These are phyloP conservation scores for Saxidomus purpurata DNA, from an alignment of 1,140 invertebrate species.

Conservation along the genomic window DNA sequence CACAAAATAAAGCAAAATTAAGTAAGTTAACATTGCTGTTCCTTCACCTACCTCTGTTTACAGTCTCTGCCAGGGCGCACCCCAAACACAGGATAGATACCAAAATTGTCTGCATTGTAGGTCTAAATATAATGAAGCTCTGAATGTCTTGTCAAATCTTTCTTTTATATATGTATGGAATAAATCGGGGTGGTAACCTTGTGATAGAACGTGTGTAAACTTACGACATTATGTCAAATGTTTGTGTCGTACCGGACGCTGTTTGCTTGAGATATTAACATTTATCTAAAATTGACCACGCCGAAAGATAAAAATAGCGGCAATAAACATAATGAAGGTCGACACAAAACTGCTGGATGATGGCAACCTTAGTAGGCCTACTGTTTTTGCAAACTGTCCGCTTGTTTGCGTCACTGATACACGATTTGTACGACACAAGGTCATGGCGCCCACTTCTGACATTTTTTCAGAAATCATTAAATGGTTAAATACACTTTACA, in stretches of 20 bases:
- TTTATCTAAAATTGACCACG: slow-evolving; percentile 39
- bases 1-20: too few species aligned
- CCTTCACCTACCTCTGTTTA: neutral
- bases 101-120: neutral
- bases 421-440: neutral
- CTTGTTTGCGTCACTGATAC: neutral
- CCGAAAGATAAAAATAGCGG: slow-evolving; percentile 1
- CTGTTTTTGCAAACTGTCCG: neutral
- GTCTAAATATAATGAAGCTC: neutral
- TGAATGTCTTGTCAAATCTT: neutral
- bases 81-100: neutral
- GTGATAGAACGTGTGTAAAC: neutral
- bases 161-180: neutral
- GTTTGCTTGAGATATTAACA: neutral
- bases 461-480: too few species aligned
- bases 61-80: neutral
- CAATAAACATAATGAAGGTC: too few species aligned
- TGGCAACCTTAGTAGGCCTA: too few species aligned
- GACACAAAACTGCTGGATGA: neutral
- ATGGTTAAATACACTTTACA: too few species aligned
- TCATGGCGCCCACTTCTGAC: too few species aligned
- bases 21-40: neutral
- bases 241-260: neutral
- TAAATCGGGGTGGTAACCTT: neutral
- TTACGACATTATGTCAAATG: neutral